A percentile compares a stretch with the other conserved stretches of the same genome.
phyloP scores from a whole-genome alignment of 2,888 invertebrate species.

The Neuroscelio doddi region DNA sequence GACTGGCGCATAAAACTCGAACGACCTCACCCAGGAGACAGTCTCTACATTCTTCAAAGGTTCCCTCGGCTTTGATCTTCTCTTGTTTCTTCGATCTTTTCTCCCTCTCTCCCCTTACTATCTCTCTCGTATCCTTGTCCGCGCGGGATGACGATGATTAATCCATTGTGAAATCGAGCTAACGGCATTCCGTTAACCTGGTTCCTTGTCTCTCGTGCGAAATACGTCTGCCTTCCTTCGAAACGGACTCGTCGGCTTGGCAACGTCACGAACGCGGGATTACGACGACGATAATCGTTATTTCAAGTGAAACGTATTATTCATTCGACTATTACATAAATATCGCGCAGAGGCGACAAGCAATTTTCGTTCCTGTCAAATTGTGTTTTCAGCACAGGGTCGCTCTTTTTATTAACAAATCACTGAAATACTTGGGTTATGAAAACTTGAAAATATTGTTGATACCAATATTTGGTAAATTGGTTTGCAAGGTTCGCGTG shows the following conservation, averaged over 20 bases:
- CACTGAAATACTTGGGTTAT: too few relatives aligned
- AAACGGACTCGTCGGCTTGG: constrained; percentile 7
- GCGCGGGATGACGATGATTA: constrained; percentile 47
- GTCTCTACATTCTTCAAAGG: constrained; percentile 39
- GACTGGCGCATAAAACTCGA: constrained; percentile 42
- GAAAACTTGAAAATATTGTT: too few relatives aligned
- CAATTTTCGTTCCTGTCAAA: too few relatives aligned
- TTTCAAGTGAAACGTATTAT: background rate
- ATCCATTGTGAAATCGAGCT: constrained; percentile 55
- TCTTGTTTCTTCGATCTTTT: background rate
- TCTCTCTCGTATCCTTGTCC: background rate
- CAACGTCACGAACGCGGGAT: background rate
- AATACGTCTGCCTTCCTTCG: constrained; percentile 21
- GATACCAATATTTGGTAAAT: too few relatives aligned
- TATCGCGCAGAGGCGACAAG: too few relatives aligned
- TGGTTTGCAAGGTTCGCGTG: too few relatives aligned
- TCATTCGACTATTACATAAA: background rate
- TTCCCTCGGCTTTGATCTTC: constrained; percentile 19
- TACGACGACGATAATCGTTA: background rate
- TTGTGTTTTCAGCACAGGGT: too few relatives aligned
- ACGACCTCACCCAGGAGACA: constrained; percentile 40
- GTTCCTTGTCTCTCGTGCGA: constrained; percentile 46
- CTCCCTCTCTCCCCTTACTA: constrained; percentile 16
- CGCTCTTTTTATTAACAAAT: too few relatives aligned
- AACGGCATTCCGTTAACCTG: constrained; percentile 55